Base-by-base conservation (phyloP, 2,113 vertebrate genomes). In the Heterotilapia buettikoferi region DNA sequence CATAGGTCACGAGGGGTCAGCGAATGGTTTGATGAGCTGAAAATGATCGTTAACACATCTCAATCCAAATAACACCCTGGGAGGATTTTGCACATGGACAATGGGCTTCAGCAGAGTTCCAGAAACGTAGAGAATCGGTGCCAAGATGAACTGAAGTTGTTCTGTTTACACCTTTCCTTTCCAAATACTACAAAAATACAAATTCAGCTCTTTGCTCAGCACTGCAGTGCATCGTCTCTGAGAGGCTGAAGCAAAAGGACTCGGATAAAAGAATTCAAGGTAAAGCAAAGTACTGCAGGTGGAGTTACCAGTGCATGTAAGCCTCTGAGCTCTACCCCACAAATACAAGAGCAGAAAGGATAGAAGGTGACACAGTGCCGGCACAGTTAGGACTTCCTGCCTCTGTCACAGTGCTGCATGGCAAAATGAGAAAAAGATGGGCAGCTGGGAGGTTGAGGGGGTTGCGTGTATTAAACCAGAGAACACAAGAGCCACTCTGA, bases 51-150 rank as follows among this genome's bases (percentile, higher is more conserved):
- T 24, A 4, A 13, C 8, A 0, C 21, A 45, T 45, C 21, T 18
- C 3, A 26, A 45, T 6, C 21, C 7, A 21, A 16, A 45, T 12
- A 73, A 16, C 66, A 0, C 0, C 13, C 19, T 0, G 0, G 7
- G 21, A 73, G 0, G 66, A 16, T 45, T 73, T 43, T 26, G 43
- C 1, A 73, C 68, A 36, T 1, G 2, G 18, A 5, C 40, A 26
- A 11, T 14, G 2, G 14, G 21, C 68, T 76, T 18, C 68, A 47
- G 21, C 21, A 45, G 40, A 45, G 0, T 26, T 73, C 14, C 21
- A 29, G 68, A 5, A 47, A 76, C 1, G 1, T 7, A 1, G 68
- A 11, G 40, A 29, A 7, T 76, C 68, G 1, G 38, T 43, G 38
- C 66, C 7, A 4, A 26, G 66, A 71, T 43, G 7, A 9, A 26